Evolutionary conservation across 2,888 invertebrate genomes (phyloP), one percentile per base, ranked within the genome.

Genomic region (Ormyrus nitidulus): DNA sequence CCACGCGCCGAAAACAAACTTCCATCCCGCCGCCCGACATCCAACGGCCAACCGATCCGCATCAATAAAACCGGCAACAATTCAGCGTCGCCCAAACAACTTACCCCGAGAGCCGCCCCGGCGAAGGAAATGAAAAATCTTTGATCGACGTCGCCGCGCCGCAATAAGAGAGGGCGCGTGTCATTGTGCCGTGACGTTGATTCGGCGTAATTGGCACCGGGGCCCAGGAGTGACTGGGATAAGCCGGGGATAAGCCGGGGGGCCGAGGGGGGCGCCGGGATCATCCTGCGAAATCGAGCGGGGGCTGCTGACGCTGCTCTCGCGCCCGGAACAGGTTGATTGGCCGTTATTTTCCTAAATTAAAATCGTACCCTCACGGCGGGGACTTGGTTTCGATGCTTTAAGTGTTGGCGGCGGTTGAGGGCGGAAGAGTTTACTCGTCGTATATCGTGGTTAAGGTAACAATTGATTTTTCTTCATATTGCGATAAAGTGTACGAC

Each of bases 151-250:
- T 59, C 19, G 44, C 54, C 19, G n/a, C 61, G 44, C 8, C n/a
- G 11, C 61, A 71, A 64, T 64, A 66, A 13, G 5, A 54, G 34
- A 5, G 48, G 34, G 44, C n/a, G 44, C 54, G 77, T 81, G 83
- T 82, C 81, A 78, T 83, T 84, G 88, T 89, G 87, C 88, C 85
- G 85, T 89, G 90, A 90, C 90, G 85, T 89, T 90, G 89, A 90
- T 90, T 89, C 88, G 90, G 86, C 86, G 88, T 90, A 90, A 90
- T 90, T 90, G 90, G 89, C 89, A 90, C 89, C 87, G 86, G 88
- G 87, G 88, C 84, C 85, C 86, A 19, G 87, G 86, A 90, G 90
- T 90, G 90, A 90, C 90, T 90, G 90, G 90, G 90, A 90, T 90
- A 90, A 90, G 89, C 90, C 84, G 84, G 87, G 90, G 90, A 90